Evolutionary conservation across 2,888 invertebrate species (phyloP), one percentile per base, ranked within the genome.

Genomic region (Hofmannophila pseudospretella): DNA sequence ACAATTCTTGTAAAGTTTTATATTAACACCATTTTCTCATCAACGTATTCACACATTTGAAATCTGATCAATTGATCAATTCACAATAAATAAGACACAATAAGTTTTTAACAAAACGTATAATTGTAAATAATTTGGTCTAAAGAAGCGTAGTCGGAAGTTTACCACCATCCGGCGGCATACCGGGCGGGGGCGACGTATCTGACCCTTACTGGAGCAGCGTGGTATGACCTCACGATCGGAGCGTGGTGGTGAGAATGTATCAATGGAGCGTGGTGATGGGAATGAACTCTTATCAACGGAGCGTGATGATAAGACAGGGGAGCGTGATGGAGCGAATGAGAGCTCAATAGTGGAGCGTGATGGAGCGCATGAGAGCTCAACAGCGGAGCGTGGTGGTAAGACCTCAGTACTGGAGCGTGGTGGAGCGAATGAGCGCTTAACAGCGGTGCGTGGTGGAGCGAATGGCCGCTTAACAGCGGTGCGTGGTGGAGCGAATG

Each of bases 151-250:
- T 11, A 2, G 9, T 23, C 20, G 2, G 29, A 23, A 19, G 16
- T 39, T 33, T 38, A 47, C 43, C 39, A 54, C 51, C 54, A 56
- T 14, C 54, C 54, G 1, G 54, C 41, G 32, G 52, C 54, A 39
- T 56, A 56, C 13, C 54, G 46, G 7, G 44, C 41, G 8, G 47
- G 44, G 2, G 45, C 32, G 33, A 40, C 13, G 26, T 37, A 16
- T 4, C 32, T 37, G 14, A 23, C 35, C 32, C 2, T 44, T 7
- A 1, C 43, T n/a, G 35, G 38, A 2, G 43, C 40, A n/a, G 42
- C 39, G 11, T 31, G 38, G 27, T 29, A 33, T 16, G 29, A 29
- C n/a, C 29, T 26, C 4, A 41, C 7, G 11, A 44, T 16, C 1
- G 43, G 36, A 7, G 23, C 23, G 23, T 23, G 43, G 38, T 8